Evolutionary conservation across 2,888 invertebrate genomes (phyloP), one percentile per base, ranked within the genome.

Genomic region (Cheilosia vulpina): DNA sequence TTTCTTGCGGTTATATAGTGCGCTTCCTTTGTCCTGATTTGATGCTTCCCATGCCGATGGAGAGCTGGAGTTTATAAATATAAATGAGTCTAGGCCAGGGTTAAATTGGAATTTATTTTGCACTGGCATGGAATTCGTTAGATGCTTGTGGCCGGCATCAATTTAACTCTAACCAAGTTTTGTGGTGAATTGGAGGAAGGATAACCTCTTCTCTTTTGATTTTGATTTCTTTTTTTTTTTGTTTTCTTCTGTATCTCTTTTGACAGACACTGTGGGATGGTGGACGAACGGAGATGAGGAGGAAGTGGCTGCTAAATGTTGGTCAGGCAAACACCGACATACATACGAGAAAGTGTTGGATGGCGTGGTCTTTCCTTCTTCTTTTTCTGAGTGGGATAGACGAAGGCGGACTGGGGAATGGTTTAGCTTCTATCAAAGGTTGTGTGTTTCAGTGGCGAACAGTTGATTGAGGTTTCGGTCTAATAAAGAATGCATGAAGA

Each of bases 51-150:
- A 7, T 27, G 41, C 43, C 52, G 4, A 17, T 15, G 53, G 19
- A 31, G 47, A 9, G 57, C 15, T 27, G 55, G 45, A 60, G 68
- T 92, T 91, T 91, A 91, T 92, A 92, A 91, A 91, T 91, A 92
- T 92, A 91, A 91, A 92, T 92, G 90, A 91, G 89, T 91, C 91
- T 87, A 87, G 89, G 89, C 90, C 90, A 90, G 89, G 90, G 90
- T 90, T 90, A 90, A 89, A 90, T 90, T 90, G 88, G 89, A 90
- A 88, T 89, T 90, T 77, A 71, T 85, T 83, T 80, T 83, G 88
- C 62, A 50, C 53, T 50, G 75, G 52, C 57, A 75, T 53, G 47
- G 68, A 73, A 73, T 79, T 52, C 77, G 21, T 63, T 43, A 63
- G 78, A 69, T 60, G 47, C 19, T 45, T 83, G 79, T 73, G 79